These are phyloP conservation scores for Eilema depressum DNA, from an alignment of 2,888 invertebrate species.

Conservation along the genomic window DNA sequence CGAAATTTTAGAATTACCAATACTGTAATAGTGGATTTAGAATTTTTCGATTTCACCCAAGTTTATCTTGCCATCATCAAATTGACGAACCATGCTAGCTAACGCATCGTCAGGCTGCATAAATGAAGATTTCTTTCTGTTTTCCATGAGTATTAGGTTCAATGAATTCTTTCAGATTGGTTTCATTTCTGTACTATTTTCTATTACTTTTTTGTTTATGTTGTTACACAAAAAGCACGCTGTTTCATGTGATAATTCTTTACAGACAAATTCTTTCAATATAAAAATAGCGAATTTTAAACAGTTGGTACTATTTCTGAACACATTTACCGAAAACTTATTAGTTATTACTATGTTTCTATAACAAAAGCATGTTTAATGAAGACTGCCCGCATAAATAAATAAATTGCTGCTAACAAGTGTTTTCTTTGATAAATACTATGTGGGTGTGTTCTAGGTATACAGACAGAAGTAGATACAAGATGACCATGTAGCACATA, in stretches of 20 bases:
- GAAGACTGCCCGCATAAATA: neutral
- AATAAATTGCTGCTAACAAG: neutral
- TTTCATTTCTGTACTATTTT: neutral
- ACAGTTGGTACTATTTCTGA: neutral
- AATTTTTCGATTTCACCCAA: neutral
- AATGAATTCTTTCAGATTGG: neutral
- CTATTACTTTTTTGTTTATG: no score
- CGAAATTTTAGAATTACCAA: no score
- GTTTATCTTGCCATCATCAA: no score
- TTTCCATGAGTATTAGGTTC: neutral
- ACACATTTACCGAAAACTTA: neutral
- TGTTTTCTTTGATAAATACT: neutral
- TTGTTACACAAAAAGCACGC: neutral
- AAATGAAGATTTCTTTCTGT: neutral
- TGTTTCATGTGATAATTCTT: neutral
- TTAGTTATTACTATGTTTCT: neutral
- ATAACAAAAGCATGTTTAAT: neutral
- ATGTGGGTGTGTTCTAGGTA: slow-evolving; percentile 1
- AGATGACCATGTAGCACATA: neutral
- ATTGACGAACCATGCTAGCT: neutral
- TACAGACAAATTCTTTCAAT: neutral
- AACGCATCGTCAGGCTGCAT: neutral
- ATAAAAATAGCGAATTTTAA: neutral
- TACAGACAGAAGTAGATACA: neutral
- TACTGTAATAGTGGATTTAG: no score